Evolutionary conservation across 2,888 invertebrate genomes (phyloP).

Genomic region (Drosophila putrida): DNA sequence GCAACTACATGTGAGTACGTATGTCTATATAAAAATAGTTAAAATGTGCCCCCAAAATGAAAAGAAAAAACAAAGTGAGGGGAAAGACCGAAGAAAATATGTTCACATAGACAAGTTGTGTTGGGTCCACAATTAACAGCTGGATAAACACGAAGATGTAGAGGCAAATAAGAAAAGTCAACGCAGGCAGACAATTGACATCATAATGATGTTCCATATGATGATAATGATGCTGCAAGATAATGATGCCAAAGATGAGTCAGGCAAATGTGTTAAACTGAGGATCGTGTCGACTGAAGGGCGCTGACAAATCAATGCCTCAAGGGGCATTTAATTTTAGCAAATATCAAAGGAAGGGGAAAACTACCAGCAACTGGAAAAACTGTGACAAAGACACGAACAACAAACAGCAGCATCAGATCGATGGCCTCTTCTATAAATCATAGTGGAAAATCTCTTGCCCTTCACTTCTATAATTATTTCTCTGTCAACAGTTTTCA

Average conservation of each 20-base stretch:
- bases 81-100: not conserved
- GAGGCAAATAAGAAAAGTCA: conserved; percentile 56
- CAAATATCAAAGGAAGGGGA: conserved; percentile 44
- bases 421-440: not conserved
- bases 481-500: conserved; percentile 29
- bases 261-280: conserved; percentile 27
- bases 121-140: conserved; percentile 71
- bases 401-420: conserved; percentile 6
- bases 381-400: conserved; percentile 37
- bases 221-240: conserved; percentile 14
- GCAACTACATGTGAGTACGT: conserved; percentile 11
- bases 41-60: conserved; percentile 35
- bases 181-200: conserved; percentile 10
- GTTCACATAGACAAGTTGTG: conserved; percentile 12
- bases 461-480: not conserved
- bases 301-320: conserved; percentile 75
- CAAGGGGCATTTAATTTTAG: conserved; percentile 65
- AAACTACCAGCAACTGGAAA: conserved; percentile 21
- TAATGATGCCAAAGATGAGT: conserved; percentile 20
- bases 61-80: not conserved
- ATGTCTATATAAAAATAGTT: conserved; percentile 57
- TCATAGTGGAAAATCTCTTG: not conserved
- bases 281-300: conserved; percentile 38
- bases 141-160: conserved; percentile 62
- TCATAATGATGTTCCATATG: conserved; percentile 17